phyloP scores from a whole-genome alignment of 2,888 invertebrate species.

The Nomada ruficornis region DNA sequence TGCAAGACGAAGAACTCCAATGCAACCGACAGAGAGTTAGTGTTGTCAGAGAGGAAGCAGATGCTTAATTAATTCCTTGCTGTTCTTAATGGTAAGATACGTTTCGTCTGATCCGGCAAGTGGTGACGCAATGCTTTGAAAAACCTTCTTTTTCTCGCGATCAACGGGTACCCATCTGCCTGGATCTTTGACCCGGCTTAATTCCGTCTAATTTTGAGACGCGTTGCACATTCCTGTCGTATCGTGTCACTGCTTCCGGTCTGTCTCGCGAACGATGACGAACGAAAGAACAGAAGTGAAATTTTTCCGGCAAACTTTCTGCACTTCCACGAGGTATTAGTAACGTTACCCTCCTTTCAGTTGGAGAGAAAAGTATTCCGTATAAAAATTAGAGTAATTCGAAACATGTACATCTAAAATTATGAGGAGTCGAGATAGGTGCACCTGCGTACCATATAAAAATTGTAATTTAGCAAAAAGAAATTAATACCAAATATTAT shows the following conservation, averaged over 20 bases:
- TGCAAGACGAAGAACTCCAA: slow-evolving; percentile 5
- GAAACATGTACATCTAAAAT: not conserved
- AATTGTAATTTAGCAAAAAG: no score
- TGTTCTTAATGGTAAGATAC: slow-evolving; percentile 29
- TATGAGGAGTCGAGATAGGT: not conserved
- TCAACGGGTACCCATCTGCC: slow-evolving; percentile 31
- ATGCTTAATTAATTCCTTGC: slow-evolving; percentile 54
- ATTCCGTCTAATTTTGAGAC: slow-evolving; percentile 57
- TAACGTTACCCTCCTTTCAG: slow-evolving; percentile 1
- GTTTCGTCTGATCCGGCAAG: slow-evolving; percentile 43
- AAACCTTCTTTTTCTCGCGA: slow-evolving; percentile 44
- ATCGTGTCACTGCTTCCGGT: slow-evolving; percentile 61
- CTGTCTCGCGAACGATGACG: slow-evolving; percentile 23
- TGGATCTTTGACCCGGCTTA: slow-evolving; percentile 75
- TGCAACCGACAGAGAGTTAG: slow-evolving; percentile 1
- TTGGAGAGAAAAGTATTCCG: not conserved
- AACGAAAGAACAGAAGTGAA: not conserved
- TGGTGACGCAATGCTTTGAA: slow-evolving; percentile 58
- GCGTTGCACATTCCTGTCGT: slow-evolving; percentile 54
- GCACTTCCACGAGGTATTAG: slow-evolving; percentile 13
- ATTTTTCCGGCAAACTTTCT: slow-evolving; percentile 6
- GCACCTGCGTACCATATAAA: no score
- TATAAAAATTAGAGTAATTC: not conserved
- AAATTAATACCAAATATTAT: no score
- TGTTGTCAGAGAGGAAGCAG: slow-evolving; percentile 46